Evolutionary conservation across 2,113 vertebrate species (phyloP).

Genomic region (Talpa occidentalis): DNA sequence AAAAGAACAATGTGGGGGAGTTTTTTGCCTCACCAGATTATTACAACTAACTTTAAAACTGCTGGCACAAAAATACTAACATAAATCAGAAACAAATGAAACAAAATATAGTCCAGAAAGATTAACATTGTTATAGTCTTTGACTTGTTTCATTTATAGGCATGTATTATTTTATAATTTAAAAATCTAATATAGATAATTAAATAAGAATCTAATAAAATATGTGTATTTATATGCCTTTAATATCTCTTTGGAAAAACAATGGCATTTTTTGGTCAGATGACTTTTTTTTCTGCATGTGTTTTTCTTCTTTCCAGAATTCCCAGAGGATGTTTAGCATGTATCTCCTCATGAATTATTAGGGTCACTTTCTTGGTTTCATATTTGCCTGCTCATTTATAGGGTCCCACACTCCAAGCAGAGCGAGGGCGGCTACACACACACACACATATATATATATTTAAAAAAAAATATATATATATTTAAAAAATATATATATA

Average conservation of each 20-base stretch:
- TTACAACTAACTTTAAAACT: not conserved
- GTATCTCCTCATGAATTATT: not conserved
- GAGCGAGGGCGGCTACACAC: not conserved
- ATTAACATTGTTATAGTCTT: slow-evolving; percentile 12
- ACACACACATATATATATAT: not conserved
- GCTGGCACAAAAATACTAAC: not conserved
- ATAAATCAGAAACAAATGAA: slow-evolving; percentile 34
- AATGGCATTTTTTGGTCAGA: not conserved
- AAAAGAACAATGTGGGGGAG: not conserved
- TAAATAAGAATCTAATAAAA: slow-evolving; percentile 9
- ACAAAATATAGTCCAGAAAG: not conserved
- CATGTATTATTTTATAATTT: slow-evolving; percentile 30
- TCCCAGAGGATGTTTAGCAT: not conserved
- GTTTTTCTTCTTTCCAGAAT: not conserved
- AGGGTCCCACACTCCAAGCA: not conserved
- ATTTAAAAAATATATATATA: not conserved
- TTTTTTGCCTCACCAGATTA: not conserved
- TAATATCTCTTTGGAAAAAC: not conserved
- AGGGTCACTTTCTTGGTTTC: not conserved
- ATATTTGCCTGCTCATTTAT: not conserved
- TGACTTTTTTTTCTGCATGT: not conserved
- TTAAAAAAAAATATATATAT: not conserved
- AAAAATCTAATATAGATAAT: slow-evolving; percentile 55
- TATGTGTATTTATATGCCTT: not conserved
- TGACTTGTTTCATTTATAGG: slow-evolving; percentile 11